Conservation (phyloP, 2,888 invertebrate genomes). For the Volucella zonaria region DNA sequence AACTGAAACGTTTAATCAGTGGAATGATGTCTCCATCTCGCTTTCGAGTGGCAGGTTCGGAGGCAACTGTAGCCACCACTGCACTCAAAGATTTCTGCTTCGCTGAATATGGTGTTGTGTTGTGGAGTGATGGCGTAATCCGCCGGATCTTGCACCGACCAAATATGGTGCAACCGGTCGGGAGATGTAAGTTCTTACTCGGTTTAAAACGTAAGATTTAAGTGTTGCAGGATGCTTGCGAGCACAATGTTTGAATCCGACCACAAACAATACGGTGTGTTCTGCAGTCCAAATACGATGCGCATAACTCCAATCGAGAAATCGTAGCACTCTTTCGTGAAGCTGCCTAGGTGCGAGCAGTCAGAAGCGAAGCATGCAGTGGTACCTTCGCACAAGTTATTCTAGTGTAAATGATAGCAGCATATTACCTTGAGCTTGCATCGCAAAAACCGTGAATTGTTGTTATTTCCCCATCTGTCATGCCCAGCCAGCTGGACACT, state of each 20-base stretch:
- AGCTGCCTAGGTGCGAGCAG: constrained; percentile 36
- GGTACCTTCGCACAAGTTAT: not conserved
- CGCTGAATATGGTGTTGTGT: not conserved
- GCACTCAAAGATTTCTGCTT: too few species aligned
- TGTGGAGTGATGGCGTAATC: not conserved
- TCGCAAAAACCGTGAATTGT: constrained; percentile 21
- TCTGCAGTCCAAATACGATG: too few species aligned
- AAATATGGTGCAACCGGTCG: too few species aligned
- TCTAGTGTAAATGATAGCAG: too few species aligned
- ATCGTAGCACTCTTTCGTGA: not conserved
- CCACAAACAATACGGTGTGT: too few species aligned
- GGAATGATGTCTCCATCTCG: constrained; percentile 14
- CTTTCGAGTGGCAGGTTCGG: not conserved
- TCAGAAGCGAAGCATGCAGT: not conserved
- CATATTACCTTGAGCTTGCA: too few species aligned
- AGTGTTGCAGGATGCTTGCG: constrained; percentile 12
- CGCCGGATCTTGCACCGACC: too few species aligned
- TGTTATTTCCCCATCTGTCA: not conserved
- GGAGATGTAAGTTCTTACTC: not conserved
- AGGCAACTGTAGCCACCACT: not conserved
- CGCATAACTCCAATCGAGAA: not conserved
- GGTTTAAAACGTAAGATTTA: constrained; percentile 9
- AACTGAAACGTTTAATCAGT: constrained; percentile 1
- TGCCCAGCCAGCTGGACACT: not conserved
- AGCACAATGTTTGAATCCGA: too few species aligned